Conservation (phyloP, 2,888 invertebrate genomes). For the Conomelus anceps region DNA sequence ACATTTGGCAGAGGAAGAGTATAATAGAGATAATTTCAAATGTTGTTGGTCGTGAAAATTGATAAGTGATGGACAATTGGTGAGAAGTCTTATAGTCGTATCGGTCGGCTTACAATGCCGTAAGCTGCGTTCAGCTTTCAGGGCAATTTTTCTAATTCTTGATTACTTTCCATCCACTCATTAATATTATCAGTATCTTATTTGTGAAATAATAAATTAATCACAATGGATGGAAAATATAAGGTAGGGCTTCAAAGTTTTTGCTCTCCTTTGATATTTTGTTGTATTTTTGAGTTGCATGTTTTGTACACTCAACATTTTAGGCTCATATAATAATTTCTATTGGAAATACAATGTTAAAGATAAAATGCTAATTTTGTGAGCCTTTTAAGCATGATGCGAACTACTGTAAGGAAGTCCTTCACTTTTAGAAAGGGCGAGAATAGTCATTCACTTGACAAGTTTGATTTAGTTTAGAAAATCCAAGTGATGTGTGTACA, state of each 20-base stretch:
- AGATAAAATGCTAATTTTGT: too few species aligned
- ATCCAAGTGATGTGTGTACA: too few species aligned
- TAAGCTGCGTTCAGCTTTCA: not conserved
- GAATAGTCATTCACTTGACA: too few species aligned
- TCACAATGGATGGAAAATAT: not conserved
- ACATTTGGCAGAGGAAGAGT: not conserved
- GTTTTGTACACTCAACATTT: not conserved
- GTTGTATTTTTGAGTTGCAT: not conserved
- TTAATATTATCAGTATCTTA: not conserved
- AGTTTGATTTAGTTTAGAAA: too few species aligned
- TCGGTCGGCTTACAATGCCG: not conserved
- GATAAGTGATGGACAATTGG: not conserved
- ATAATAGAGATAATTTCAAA: not conserved
- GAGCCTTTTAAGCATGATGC: too few species aligned
- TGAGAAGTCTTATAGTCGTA: not conserved
- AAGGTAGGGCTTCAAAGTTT: not conserved
- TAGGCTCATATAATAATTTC: too few species aligned
- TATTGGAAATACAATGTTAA: not conserved
- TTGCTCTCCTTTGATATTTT: too few species aligned
- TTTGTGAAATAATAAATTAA: not conserved
- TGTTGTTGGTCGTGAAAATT: not conserved
- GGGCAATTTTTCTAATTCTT: not conserved
- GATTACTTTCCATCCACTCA: not conserved
- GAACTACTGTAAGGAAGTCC: too few species aligned
- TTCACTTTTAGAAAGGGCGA: too few species aligned